phyloP scores from a whole-genome alignment of 2,113 vertebrate species.

The Ariopsis seemanni region DNA sequence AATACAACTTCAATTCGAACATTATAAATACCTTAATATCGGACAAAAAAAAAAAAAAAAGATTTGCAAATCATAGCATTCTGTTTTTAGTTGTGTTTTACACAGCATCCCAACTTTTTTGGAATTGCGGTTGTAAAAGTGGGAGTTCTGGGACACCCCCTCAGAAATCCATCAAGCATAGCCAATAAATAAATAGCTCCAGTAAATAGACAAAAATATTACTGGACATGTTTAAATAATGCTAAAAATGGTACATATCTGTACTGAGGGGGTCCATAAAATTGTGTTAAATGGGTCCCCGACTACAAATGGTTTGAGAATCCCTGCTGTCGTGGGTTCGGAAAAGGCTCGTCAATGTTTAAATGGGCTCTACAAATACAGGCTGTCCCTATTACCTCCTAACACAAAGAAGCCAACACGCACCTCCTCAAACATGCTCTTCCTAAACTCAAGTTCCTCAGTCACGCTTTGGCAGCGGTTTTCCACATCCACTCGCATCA shows the following conservation, averaged over 20 bases:
- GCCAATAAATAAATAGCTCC: neutral
- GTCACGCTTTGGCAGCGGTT: slow-evolving; percentile 92
- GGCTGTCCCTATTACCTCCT: neutral
- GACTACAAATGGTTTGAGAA: too few species aligned
- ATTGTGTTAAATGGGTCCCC: neutral
- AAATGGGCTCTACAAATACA: neutral
- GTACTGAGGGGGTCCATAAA: neutral
- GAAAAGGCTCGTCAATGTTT: neutral
- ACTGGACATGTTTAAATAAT: neutral
- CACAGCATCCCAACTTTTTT: too few species aligned
- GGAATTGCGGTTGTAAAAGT: neutral
- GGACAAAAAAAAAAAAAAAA: too few species aligned
- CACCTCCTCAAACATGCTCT: slow-evolving; percentile 94
- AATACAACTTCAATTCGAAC: too few species aligned
- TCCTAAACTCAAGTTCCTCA: slow-evolving; percentile 94
- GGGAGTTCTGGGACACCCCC: neutral
- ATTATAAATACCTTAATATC: too few species aligned
- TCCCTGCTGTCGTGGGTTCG: neutral
- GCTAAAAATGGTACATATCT: neutral
- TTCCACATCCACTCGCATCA: slow-evolving; percentile 93
- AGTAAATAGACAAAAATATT: neutral
- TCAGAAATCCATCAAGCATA: too few species aligned
- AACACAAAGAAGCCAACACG: neutral
- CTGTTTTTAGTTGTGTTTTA: too few species aligned
- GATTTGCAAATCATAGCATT: too few species aligned